phyloP scores from a whole-genome alignment of 2,888 invertebrate species.

The Amaurobius ferox region DNA sequence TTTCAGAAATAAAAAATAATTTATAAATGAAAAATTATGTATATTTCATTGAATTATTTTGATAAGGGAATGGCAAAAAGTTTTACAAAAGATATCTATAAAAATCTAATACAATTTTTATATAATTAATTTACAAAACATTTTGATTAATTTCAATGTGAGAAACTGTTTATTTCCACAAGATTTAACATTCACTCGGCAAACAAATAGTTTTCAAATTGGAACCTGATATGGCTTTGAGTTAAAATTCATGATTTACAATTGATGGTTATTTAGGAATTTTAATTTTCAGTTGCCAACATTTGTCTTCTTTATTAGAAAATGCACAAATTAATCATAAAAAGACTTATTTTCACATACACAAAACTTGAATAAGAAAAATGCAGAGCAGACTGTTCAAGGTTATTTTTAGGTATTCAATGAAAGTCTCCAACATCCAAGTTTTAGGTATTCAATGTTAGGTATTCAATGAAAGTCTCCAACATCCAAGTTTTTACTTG shows the following conservation, averaged over 20 bases:
- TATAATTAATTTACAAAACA: not conserved
- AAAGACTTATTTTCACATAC: not conserved
- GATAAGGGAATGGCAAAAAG: not conserved
- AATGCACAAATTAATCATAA: slow-evolving; percentile 1
- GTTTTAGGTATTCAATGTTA: too few relatives aligned
- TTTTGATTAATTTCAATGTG: not conserved
- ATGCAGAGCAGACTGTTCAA: too few relatives aligned
- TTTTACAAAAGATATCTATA: not conserved
- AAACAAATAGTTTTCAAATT: not conserved
- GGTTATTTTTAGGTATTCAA: not conserved
- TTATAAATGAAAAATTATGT: not conserved
- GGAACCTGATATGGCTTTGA: not conserved
- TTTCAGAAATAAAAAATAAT: not conserved
- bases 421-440: not conserved
- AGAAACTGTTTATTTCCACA: too few relatives aligned
- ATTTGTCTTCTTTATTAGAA: slow-evolving; percentile 4
- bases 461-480: too few relatives aligned
- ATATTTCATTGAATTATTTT: not conserved
- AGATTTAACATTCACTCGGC: not conserved
- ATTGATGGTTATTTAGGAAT: not conserved
- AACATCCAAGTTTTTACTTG: not conserved
- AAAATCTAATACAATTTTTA: not conserved
- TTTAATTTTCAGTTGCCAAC: not conserved
- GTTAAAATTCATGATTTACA: not conserved
- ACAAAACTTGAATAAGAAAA: slow-evolving; percentile 6